These are phyloP conservation scores for Danio jaintianensis DNA, from an alignment of 2,797 vertebrate species.

Conservation along the genomic window DNA sequence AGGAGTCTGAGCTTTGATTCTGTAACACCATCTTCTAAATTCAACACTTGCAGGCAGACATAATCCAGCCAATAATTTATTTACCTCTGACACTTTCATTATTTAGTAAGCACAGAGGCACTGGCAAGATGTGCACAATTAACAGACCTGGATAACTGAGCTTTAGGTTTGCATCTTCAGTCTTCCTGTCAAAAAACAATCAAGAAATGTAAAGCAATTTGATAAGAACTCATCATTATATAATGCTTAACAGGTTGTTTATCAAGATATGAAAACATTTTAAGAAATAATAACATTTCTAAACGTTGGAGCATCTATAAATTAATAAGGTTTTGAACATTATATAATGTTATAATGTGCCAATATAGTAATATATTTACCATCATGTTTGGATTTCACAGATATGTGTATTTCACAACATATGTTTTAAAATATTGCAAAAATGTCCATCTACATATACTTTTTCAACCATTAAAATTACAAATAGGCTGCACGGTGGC, in stretches of 20 bases:
- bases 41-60: conserved; percentile 63
- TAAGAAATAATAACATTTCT: neutral
- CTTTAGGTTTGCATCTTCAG: neutral
- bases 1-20: conserved; percentile 61
- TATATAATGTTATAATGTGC: neutral
- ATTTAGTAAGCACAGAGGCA: conserved; percentile 61
- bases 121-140: conserved; percentile 52
- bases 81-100: conserved; percentile 60
- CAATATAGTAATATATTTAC: too few species aligned
- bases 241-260: neutral
- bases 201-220: neutral
- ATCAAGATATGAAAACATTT: neutral
- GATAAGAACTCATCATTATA: neutral
- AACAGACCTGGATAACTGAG: conserved; percentile 40
- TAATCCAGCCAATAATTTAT: conserved; percentile 66
- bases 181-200: neutral
- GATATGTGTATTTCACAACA: too few species aligned
- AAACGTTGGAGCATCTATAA: neutral
- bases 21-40: conserved; percentile 66
- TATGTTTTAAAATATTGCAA: too few species aligned
- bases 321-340: neutral
- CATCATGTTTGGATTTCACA: too few species aligned
- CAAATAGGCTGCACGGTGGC: too few species aligned
- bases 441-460: too few species aligned
- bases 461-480: too few species aligned